Percentiles rank a stretch among this genome's conserved stretches.
phyloP scores from a whole-genome alignment of 2,888 invertebrate species.

The Hirtodrosophila trivittata region DNA sequence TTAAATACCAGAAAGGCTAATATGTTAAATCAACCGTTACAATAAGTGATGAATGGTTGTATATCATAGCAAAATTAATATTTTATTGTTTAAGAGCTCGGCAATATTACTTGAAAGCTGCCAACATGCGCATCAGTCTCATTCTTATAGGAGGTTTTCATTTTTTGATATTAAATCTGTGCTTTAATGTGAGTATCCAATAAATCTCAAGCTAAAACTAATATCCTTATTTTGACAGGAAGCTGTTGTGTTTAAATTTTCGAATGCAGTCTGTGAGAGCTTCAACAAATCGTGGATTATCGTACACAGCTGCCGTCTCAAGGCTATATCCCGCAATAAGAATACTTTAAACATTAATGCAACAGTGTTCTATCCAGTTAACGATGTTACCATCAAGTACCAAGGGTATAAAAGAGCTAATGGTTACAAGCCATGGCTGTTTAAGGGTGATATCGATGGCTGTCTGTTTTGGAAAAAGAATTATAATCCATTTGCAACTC shows the following conservation, averaged over 20 bases:
- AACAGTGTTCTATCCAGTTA: background rate
- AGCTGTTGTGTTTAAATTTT: conserved; percentile 35
- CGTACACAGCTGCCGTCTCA: conserved; percentile 35
- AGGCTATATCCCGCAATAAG: conserved; percentile 28
- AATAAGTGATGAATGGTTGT: too few relatives aligned
- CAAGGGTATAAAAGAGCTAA: conserved; percentile 5
- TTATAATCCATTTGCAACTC: background rate
- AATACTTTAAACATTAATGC: conserved; percentile 8
- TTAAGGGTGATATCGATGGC: background rate
- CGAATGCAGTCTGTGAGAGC: conserved; percentile 38
- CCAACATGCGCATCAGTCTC: too few relatives aligned
- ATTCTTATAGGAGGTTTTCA: too few relatives aligned
- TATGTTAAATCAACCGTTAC: too few relatives aligned
- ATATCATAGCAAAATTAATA: too few relatives aligned
- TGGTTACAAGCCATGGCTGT: conserved; percentile 11
- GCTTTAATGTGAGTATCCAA: too few relatives aligned
- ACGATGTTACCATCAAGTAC: background rate
- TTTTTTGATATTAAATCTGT: too few relatives aligned
- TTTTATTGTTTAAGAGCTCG: too few relatives aligned
- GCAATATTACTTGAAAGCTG: too few relatives aligned
- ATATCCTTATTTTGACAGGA: conserved; percentile 19
- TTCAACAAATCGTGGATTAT: conserved; percentile 38
- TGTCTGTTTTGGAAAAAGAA: conserved; percentile 1
- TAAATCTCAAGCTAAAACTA: too few relatives aligned
- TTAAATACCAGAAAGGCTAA: too few relatives aligned